phyloP scores from a whole-genome alignment of 2,888 invertebrate species.

The Chrysina gloriosa region DNA sequence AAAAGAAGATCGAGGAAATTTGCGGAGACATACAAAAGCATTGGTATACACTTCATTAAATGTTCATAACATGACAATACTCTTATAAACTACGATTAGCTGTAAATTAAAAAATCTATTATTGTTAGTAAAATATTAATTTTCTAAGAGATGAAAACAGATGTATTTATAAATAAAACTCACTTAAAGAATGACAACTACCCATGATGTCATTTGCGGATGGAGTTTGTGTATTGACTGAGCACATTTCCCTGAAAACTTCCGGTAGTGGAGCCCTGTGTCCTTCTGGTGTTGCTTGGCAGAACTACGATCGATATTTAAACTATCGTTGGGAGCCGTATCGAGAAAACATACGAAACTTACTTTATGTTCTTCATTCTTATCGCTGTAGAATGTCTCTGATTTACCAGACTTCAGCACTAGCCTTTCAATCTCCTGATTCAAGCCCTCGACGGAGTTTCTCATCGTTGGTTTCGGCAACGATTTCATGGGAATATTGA shows the following conservation, averaged over 20 bases:
- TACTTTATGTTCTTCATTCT: constrained; percentile 71
- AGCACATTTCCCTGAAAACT: constrained; percentile 74
- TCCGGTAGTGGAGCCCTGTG: constrained; percentile 87
- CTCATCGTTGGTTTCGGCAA: constrained; percentile 77
- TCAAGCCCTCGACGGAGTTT: constrained; percentile 87
- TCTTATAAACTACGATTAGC: no score
- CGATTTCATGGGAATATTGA: constrained; percentile 70
- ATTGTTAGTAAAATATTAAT: no score
- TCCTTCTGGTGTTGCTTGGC: constrained; percentile 83
- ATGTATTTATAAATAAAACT: constrained; percentile 48
- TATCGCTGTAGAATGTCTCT: constrained; percentile 57
- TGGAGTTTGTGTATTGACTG: constrained; percentile 88
- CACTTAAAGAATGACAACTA: constrained; percentile 79
- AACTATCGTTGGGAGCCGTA: background rate
- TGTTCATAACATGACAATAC: no score
- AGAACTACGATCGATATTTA: constrained; percentile 53
- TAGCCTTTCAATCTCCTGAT: constrained; percentile 87
- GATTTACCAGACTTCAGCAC: constrained; percentile 64
- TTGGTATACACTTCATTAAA: no score
- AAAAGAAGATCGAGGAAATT: no score
- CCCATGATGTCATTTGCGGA: constrained; percentile 73
- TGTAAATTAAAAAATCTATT: no score
- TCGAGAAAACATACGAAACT: constrained; percentile 13
- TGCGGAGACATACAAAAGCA: no score
- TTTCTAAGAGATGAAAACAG: no score